Conservation (phyloP, 2,888 invertebrate genomes). For the Nematopogon swammerdamellus region DNA sequence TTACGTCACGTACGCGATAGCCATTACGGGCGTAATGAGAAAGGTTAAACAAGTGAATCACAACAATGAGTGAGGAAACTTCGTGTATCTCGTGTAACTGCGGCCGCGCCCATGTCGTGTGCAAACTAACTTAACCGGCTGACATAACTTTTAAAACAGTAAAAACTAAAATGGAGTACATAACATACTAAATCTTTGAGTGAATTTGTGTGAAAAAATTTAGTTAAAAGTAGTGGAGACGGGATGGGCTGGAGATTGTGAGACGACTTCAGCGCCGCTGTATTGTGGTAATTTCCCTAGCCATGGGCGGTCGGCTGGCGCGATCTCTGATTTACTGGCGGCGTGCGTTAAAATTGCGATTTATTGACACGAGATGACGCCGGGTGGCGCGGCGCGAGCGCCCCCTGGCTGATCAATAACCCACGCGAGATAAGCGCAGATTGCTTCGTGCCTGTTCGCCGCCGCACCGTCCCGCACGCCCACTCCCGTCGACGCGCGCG, state of each 20-base stretch:
- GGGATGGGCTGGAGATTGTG: too few relatives aligned
- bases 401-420: neutral
- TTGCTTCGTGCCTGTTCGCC: neutral
- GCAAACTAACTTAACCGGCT: too few relatives aligned
- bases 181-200: too few relatives aligned
- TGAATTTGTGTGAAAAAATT: too few relatives aligned
- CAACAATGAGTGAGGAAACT: too few relatives aligned
- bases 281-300: constrained; percentile 3
- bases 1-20: too few relatives aligned
- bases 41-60: too few relatives aligned
- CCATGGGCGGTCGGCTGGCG: constrained; percentile 11
- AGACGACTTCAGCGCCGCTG: neutral
- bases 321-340: constrained; percentile 9
- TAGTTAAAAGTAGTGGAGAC: neutral
- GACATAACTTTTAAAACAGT: too few relatives aligned
- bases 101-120: too few relatives aligned
- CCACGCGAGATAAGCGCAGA: neutral
- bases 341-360: constrained; percentile 3
- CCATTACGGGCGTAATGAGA: too few relatives aligned
- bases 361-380: constrained; percentile 4
- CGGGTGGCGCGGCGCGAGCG: neutral
- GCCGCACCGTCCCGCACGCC: neutral
- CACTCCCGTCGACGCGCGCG: neutral
- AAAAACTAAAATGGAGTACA: too few relatives aligned
- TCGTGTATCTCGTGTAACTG: too few relatives aligned